Percentiles rank a stretch among this genome's conserved stretches.
Evolutionary conservation across 1,140 invertebrate genomes (phyloP).

Genomic region (Eueides isabella): DNA sequence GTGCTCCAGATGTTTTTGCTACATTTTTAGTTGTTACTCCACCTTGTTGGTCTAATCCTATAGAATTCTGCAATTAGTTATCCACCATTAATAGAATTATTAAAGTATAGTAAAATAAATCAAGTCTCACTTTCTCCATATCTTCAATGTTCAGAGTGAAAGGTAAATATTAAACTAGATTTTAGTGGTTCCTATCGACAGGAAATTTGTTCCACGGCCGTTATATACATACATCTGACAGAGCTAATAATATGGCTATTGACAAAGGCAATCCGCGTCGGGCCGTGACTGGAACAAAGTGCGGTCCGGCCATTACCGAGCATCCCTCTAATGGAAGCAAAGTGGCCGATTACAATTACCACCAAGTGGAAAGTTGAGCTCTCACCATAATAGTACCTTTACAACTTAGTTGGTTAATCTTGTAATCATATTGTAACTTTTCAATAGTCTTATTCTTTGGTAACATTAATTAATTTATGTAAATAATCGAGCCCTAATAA

Average conservation of each 20-base stretch:
- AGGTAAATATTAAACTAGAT: background rate
- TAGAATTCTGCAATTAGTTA: too few species aligned
- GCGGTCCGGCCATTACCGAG: slow-evolving; percentile 47
- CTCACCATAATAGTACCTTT: slow-evolving; percentile 47
- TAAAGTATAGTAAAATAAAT: too few species aligned
- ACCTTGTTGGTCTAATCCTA: too few species aligned
- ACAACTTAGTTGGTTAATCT: slow-evolving; percentile 37
- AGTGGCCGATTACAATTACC: slow-evolving; percentile 69
- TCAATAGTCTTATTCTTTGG: background rate
- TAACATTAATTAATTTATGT: background rate
- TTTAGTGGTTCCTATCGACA: background rate
- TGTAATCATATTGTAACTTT: slow-evolving; percentile 23
- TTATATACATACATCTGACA: slow-evolving; percentile 12
- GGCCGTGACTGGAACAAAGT: slow-evolving; percentile 51
- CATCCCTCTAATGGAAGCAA: slow-evolving; percentile 62
- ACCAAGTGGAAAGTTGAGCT: slow-evolving; percentile 60
- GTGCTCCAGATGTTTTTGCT: too few species aligned
- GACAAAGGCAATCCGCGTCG: slow-evolving; percentile 48
- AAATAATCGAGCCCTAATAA: too few species aligned
- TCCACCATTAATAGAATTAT: too few species aligned
- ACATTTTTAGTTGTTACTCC: too few species aligned
- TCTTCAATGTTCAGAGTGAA: background rate
- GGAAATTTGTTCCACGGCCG: background rate
- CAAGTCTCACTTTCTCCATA: background rate
- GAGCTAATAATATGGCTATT: slow-evolving; percentile 37